Evolutionary conservation across 2,888 invertebrate genomes (phyloP), one percentile per base, ranked within the genome.

Genomic region (Polyommatus icarus): DNA sequence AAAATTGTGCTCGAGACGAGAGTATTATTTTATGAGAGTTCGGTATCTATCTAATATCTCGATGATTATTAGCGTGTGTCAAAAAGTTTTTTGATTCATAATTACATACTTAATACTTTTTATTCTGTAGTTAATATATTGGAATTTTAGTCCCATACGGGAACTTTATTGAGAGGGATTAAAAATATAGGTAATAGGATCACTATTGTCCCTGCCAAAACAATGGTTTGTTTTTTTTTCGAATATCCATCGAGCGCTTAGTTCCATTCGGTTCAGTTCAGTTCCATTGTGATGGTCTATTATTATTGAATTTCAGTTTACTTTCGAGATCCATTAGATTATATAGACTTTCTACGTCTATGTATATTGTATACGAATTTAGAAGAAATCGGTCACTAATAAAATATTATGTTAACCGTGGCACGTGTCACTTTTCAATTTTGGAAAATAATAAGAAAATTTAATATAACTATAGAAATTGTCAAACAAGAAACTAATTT

Each of bases 301-400:
- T 77, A 77, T 77, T 59, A 77, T 77, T 77, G 24, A 72, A 57
- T 77, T 77, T 77, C 46, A 72, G 57, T 77, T 77, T 40, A 40
- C 57, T 77, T 77, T 36, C 77, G 57, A 77, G 54, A 46, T 50
- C n/a, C 40, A 72, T 72, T 36, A 32, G 67, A 67, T 67, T 67
- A 67, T 67, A 67, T 67, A 32, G 6, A 32, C 32, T 32, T 5
- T 32, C 29, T 12, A 61, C 59, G 20, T n/a, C 4, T 59, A 61
- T 4, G 12, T 54, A 54, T 1, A 3, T 20, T 5, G 29, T 32
- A 20, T 32, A 32, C 67, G 18, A 29, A 67, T 67, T 24, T 3
- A 67, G 29, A 54, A 18, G 54, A 18, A 18, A 54, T 54, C 46
- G 12, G 46, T 46, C 18, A 54, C 54, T 15, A 4, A 15, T 18